A percentile compares a stretch with the other conserved stretches of the same genome.
These are phyloP conservation scores for Rhagophthalmus giganteus DNA, from an alignment of 2,888 invertebrate genomes.

Conservation along the genomic window DNA sequence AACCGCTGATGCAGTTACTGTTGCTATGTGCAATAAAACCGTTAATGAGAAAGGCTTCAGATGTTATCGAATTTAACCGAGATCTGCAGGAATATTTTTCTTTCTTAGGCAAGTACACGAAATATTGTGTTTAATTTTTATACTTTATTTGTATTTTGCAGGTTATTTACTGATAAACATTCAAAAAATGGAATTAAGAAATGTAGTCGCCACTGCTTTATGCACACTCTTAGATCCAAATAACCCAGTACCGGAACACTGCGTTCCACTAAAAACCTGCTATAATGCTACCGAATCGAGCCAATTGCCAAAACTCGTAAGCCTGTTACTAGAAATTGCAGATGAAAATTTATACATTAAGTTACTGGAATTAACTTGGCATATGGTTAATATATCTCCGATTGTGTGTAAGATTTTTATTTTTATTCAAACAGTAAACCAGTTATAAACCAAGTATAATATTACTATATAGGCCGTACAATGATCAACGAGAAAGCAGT, in stretches of 20 bases:
- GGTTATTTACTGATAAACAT: too few relatives aligned
- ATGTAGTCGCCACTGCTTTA: too few relatives aligned
- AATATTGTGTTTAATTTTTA: too few relatives aligned
- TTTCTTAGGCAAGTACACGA: constrained; percentile 38
- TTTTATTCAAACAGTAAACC: too few relatives aligned
- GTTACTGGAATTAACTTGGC: constrained; percentile 44
- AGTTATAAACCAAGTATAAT: not conserved
- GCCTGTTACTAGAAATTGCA: constrained; percentile 44
- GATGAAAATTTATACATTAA: constrained; percentile 43
- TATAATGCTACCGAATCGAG: constrained; percentile 46
- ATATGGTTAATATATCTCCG: constrained; percentile 42
- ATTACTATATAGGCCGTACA: constrained; percentile 43
- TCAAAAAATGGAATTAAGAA: too few relatives aligned
- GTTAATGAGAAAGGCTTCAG: constrained; percentile 44
- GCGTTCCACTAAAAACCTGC: constrained; percentile 32
- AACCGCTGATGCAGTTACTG: constrained; percentile 44
- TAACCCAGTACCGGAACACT: too few relatives aligned
- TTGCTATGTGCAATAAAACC: constrained; percentile 46
- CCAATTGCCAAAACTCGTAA: constrained; percentile 46
- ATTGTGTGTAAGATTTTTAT: constrained; percentile 47
- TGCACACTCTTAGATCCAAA: too few relatives aligned
- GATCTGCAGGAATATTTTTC: constrained; percentile 50
- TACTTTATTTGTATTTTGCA: too few relatives aligned
- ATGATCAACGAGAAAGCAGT: constrained; percentile 48
- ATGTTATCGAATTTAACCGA: constrained; percentile 36